phyloP scores from a whole-genome alignment of 1,140 invertebrate genomes.

The Drosophila kepulauana region DNA sequence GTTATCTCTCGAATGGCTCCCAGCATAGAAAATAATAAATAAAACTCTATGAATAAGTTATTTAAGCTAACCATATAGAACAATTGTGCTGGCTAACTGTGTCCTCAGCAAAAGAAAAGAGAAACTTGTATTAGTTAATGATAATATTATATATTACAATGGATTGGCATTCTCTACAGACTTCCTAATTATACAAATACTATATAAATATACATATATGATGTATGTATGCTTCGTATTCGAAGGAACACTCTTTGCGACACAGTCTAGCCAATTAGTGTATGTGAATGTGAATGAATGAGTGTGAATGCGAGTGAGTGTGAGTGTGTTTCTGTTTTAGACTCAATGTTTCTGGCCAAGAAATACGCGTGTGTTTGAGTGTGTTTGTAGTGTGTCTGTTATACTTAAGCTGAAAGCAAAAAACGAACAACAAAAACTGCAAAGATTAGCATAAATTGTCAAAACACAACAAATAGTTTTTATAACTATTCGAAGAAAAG shows the following conservation, averaged over 20 bases:
- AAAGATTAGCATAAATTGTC: constrained; percentile 81
- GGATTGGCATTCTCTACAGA: constrained; percentile 40
- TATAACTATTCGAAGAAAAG: constrained; percentile 66
- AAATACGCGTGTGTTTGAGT: constrained; percentile 11
- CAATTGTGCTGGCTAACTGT: constrained; percentile 53
- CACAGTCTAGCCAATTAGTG: constrained; percentile 49
- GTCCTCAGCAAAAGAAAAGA: constrained; percentile 13
- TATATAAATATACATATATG: constrained; percentile 9
- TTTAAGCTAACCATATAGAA: constrained; percentile 48
- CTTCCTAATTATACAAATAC: constrained; percentile 45
- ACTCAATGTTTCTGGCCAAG: constrained; percentile 34
- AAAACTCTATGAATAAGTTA: constrained; percentile 7
- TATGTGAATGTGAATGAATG: constrained; percentile 11
- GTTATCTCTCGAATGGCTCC: constrained; percentile 39
- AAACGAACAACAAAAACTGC: constrained; percentile 62
- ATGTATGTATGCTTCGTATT: constrained; percentile 45
- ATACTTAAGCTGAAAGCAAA: constrained; percentile 55
- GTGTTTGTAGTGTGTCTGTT: constrained; percentile 53
- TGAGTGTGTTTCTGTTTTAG: constrained; percentile 28
- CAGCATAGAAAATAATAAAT: constrained; percentile 41
- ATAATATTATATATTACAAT: constrained; percentile 19
- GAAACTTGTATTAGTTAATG: constrained; percentile 29
- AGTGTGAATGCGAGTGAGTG: constrained; percentile 2
- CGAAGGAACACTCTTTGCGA: constrained; percentile 37
- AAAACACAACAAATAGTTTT: constrained; percentile 68